These are phyloP conservation scores for Pristiophorus japonicus DNA, from an alignment of 2,113 vertebrate genomes.

Conservation along the genomic window DNA sequence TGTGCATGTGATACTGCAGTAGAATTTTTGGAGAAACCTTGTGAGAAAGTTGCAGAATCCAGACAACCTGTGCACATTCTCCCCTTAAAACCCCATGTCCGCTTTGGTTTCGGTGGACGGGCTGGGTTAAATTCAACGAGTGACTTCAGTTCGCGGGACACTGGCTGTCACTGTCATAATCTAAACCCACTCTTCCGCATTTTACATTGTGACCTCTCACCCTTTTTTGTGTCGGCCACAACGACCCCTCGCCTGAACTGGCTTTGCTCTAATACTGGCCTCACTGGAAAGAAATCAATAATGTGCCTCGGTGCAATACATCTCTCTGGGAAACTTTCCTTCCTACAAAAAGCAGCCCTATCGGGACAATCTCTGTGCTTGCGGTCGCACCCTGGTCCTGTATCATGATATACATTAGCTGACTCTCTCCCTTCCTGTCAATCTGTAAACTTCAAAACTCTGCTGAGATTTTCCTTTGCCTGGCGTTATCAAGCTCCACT, in stretches of 20 bases:
- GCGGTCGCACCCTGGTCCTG: constrained; percentile 38
- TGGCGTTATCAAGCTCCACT: constrained; percentile 9
- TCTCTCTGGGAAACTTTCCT: background rate
- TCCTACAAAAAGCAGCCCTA: background rate
- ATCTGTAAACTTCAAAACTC: constrained; percentile 39
- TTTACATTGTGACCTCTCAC: background rate
- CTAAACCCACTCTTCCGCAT: background rate
- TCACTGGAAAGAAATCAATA: background rate
- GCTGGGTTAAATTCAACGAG: background rate
- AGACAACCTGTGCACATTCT: too few relatives aligned
- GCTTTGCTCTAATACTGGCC: background rate
- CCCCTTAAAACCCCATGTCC: background rate
- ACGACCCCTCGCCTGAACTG: background rate
- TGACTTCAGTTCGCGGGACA: too few relatives aligned
- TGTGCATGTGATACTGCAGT: too few relatives aligned
- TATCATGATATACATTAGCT: constrained; percentile 40
- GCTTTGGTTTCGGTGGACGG: background rate
- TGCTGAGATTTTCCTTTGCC: constrained; percentile 41
- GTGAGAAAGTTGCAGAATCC: too few relatives aligned
- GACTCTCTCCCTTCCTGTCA: constrained; percentile 44
- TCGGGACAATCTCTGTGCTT: constrained; percentile 34
- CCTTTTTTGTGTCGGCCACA: background rate
- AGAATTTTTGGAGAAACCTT: too few relatives aligned
- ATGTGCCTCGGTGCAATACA: background rate
- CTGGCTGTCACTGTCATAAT: background rate